Evolutionary conservation across 2,113 vertebrate species (phyloP), one percentile per base, ranked within the genome.

Genomic region (Nesoenas mayeri): DNA sequence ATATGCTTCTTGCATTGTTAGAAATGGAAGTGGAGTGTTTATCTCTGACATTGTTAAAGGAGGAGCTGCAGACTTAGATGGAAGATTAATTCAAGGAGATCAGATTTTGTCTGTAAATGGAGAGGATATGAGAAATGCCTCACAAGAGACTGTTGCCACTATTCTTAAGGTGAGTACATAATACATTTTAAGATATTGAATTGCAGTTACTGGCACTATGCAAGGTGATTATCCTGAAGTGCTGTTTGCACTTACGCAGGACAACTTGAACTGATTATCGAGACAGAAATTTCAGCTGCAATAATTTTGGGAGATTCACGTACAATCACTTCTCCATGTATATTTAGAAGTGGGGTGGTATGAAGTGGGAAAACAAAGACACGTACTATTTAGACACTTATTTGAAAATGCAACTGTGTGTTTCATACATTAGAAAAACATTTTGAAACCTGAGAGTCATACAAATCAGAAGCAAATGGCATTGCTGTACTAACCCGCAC

Each of bases 11-110:
- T 97, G 89, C 79, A 70, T 97, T 96, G 57, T 95, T 96, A 98
- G 98, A 95, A 98, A 94, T 87, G 98, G 98, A 96, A 99, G 97
- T 3, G 99, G 99, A 64, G 99, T 99, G 84, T 99, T 99, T 95
- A 99, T 99, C 97, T 99, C 99, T 6, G 99, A 99, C 95, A 98
- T 99, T 95, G 99, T 99, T 97, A 99, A 98, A 98, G 99, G 99
- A 29, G 99, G 99, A 71, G 99, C 99, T 1, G 99, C 99, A 57
- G 99, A 99, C 95, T 97, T 99, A 71, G 99, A 99, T 60, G 99
- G 99, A n/a, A 98, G 99, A 81, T 97, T 99, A 95, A 99, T 99
- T 98, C 99, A 99, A 95, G 99, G 99, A 66, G 99, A 99, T 92
- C 99, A 99, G 97, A 99, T 99, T 96, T 96, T 99, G 96, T 98